Percentiles rank a stretch among this genome's conserved stretches.
Evolutionary conservation across 2,888 invertebrate genomes (phyloP).

Genomic region (Eulithis testata): DNA sequence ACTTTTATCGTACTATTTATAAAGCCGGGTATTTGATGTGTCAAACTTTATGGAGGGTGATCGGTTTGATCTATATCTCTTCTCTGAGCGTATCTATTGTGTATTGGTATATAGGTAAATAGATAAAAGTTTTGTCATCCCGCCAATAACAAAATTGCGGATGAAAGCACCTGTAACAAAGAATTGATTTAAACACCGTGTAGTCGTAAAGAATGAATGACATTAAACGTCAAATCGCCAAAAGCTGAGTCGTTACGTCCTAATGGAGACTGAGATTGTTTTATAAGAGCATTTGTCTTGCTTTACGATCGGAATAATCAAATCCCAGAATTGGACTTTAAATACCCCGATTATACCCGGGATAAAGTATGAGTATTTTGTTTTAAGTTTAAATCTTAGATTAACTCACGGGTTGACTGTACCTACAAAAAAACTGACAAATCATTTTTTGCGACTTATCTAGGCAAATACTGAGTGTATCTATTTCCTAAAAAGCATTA

Average conservation of each 20-base stretch:
- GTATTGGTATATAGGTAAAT: not conserved
- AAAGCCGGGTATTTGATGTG: not conserved
- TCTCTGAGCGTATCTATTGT: too few species aligned
- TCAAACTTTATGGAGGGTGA: not conserved
- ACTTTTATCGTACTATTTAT: not conserved
- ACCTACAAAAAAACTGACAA: too few species aligned
- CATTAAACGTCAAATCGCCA: constrained; percentile 35
- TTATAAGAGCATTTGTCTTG: constrained; percentile 41
- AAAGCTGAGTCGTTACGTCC: constrained; percentile 35
- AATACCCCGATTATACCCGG: constrained; percentile 37
- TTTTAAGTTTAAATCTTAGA: constrained; percentile 19
- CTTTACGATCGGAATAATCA: constrained; percentile 42
- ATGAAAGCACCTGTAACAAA: constrained; percentile 8
- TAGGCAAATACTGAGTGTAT: too few species aligned
- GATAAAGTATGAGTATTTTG: constrained; percentile 29
- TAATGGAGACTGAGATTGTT: constrained; percentile 41
- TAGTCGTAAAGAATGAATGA: constrained; percentile 38
- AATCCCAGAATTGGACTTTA: constrained; percentile 35
- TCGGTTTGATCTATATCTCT: not conserved
- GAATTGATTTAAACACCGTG: constrained; percentile 24
- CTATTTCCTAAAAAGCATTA: too few species aligned
- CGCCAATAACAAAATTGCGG: constrained; percentile 2
- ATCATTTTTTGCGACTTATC: too few species aligned
- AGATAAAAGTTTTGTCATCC: not conserved
- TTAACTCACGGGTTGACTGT: too few species aligned